Percentiles rank a stretch among this genome's conserved stretches.
Evolutionary conservation across 2,888 invertebrate species (phyloP).

Genomic region (Molanna angustata): DNA sequence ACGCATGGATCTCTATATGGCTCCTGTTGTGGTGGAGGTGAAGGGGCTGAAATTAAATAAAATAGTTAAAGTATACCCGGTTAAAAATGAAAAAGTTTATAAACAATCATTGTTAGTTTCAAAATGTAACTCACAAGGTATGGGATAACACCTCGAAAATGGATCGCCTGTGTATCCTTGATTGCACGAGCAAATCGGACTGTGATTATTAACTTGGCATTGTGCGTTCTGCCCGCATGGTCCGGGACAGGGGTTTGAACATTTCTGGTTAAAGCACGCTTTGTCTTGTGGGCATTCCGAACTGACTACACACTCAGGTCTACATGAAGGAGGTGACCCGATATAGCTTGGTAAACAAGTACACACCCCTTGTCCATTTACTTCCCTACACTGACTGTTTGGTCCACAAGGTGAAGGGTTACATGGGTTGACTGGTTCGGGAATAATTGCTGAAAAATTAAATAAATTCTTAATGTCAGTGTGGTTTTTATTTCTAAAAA

Average conservation of each 20-base stretch:
- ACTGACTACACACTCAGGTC: slow-evolving; percentile 76
- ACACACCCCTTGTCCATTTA: slow-evolving; percentile 70
- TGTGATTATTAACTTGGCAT: slow-evolving; percentile 75
- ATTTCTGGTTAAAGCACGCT: slow-evolving; percentile 75
- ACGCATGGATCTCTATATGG: slow-evolving; percentile 57
- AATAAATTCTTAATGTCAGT: background rate
- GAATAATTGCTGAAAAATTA: slow-evolving; percentile 8
- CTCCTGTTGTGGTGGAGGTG: slow-evolving; percentile 44
- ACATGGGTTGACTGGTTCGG: slow-evolving; percentile 52
- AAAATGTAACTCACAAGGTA: slow-evolving; percentile 44
- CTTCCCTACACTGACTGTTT: slow-evolving; percentile 69
- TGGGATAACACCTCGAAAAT: slow-evolving; percentile 61
- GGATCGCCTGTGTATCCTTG: slow-evolving; percentile 64
- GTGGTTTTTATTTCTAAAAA: background rate
- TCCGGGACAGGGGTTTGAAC: slow-evolving; percentile 72
- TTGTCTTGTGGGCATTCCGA: slow-evolving; percentile 70
- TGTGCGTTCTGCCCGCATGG: slow-evolving; percentile 66
- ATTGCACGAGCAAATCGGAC: slow-evolving; percentile 73
- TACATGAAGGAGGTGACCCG: slow-evolving; percentile 72
- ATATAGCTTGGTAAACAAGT: slow-evolving; percentile 69
- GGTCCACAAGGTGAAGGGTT: slow-evolving; percentile 71
- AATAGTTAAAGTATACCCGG: background rate
- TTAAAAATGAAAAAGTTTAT: background rate
- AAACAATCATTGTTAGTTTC: background rate
- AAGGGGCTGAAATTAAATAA: slow-evolving; percentile 38